Evolutionary conservation across 92 coral and sea anemone genomes (phyloP).

Genomic region (Diadumene lineata): DNA sequence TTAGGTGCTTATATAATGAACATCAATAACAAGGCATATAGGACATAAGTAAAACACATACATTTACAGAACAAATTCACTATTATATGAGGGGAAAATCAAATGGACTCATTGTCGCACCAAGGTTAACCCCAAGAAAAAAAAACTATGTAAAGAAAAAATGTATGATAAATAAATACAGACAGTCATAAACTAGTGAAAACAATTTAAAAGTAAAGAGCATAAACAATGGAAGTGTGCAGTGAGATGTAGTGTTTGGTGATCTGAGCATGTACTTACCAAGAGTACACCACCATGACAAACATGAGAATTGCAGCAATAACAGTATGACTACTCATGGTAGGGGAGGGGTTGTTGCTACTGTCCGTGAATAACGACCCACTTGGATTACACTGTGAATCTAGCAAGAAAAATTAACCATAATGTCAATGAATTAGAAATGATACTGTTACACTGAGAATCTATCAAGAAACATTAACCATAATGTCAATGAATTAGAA

Average conservation of each 20-base stretch:
- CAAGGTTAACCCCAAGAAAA: too few relatives aligned
- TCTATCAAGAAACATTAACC: neutral
- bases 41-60: too few relatives aligned
- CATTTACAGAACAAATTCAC: neutral
- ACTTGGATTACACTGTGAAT: conserved; percentile 76
- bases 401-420: conserved; percentile 31
- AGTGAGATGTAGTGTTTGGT: too few relatives aligned
- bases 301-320: conserved; percentile 91
- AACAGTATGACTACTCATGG: conserved; percentile 78
- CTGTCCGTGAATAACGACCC: conserved; percentile 51
- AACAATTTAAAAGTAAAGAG: too few relatives aligned
- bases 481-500: neutral
- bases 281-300: conserved; percentile 91
- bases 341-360: conserved; percentile 59
- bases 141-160: too few relatives aligned
- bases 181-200: too few relatives aligned
- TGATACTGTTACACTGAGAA: neutral
- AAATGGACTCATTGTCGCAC: too few relatives aligned
- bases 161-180: too few relatives aligned
- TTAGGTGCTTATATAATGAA: too few relatives aligned
- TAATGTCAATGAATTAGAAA: neutral
- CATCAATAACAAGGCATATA: too few relatives aligned
- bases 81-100: neutral
- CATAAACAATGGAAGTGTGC: too few relatives aligned
- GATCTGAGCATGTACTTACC: conserved; percentile 50